Evolutionary conservation across 2,797 vertebrate species (phyloP).

Genomic region (Echeneis naucrates): DNA sequence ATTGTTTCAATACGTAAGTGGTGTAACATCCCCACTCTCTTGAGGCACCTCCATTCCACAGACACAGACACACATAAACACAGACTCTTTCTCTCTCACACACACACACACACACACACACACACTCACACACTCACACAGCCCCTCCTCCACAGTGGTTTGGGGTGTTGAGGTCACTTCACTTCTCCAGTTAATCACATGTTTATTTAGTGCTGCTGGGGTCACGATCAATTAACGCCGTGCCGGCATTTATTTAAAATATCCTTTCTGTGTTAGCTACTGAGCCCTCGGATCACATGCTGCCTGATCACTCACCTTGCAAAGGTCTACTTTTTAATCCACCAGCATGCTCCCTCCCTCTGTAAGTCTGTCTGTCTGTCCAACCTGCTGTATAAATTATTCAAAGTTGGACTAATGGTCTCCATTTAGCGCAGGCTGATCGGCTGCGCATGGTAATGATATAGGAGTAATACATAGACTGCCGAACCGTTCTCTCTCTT

Average conservation of each 20-base stretch:
- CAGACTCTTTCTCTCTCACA: constrained; percentile 38
- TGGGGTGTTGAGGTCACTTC: constrained; percentile 73
- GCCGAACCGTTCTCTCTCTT: constrained; percentile 38
- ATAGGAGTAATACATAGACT: constrained; percentile 60
- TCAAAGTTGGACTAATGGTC: constrained; percentile 82
- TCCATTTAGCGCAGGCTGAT: constrained; percentile 76
- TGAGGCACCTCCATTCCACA: constrained; percentile 19
- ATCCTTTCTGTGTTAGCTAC: constrained; percentile 76
- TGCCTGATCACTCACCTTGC: constrained; percentile 77
- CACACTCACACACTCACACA: constrained; percentile 31
- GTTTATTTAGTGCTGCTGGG: constrained; percentile 82
- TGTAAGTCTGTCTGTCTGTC: constrained; percentile 62
- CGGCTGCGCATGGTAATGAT: constrained; percentile 75
- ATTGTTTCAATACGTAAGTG: constrained; percentile 31
- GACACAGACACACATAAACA: constrained; percentile 40
- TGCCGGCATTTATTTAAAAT: constrained; percentile 81
- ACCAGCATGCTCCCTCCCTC: constrained; percentile 45
- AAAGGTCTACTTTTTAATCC: constrained; percentile 81
- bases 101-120: constrained; percentile 24
- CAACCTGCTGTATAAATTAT: constrained; percentile 77
- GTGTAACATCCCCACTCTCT: constrained; percentile 22
- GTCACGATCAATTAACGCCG: constrained; percentile 82
- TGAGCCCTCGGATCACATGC: constrained; percentile 62
- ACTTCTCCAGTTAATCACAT: constrained; percentile 80
- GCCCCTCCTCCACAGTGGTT: constrained; percentile 60